A percentile compares a stretch with the other conserved stretches of the same genome.
phyloP scores from a whole-genome alignment of 2,113 vertebrate species.

The Typhlomys cinereus region DNA sequence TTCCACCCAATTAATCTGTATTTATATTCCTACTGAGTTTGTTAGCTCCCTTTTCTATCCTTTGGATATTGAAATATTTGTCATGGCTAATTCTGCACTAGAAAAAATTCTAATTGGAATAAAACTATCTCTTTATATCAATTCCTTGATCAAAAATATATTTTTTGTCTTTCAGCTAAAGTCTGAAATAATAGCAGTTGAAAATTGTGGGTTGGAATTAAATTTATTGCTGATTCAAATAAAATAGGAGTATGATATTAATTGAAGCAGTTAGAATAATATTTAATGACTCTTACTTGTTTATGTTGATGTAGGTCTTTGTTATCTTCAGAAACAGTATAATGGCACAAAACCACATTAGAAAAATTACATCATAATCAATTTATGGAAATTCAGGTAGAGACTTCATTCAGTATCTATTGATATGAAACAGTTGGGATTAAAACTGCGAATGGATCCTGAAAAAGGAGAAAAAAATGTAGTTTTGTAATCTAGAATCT shows the following conservation, averaged over 20 bases:
- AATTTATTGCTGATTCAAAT: neutral
- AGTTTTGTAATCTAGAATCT: too few species aligned
- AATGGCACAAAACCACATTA: slow-evolving; percentile 1
- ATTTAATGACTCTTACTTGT: neutral
- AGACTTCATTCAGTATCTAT: neutral
- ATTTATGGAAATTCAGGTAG: neutral
- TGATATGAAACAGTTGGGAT: too few species aligned
- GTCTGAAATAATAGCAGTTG: neutral
- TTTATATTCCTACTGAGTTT: slow-evolving; percentile 44
- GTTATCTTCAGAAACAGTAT: slow-evolving; percentile 2
- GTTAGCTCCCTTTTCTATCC: neutral
- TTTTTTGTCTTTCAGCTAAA: slow-evolving; percentile 4
- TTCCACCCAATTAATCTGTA: slow-evolving; percentile 24
- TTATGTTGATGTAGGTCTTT: neutral
- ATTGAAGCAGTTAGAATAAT: neutral
- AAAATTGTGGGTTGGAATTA: slow-evolving; percentile 30
- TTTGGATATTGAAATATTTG: slow-evolving; percentile 26
- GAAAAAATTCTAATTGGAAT: slow-evolving; percentile 8
- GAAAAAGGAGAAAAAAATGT: too few species aligned
- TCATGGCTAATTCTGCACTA: neutral
- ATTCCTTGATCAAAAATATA: neutral
- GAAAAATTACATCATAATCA: neutral
- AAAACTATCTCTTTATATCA: neutral
- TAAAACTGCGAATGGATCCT: neutral
- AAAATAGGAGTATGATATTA: neutral